Percentiles rank a stretch among this genome's conserved stretches.
Evolutionary conservation across 2,888 invertebrate species (phyloP).

Genomic region (Chymomyza amoena): DNA sequence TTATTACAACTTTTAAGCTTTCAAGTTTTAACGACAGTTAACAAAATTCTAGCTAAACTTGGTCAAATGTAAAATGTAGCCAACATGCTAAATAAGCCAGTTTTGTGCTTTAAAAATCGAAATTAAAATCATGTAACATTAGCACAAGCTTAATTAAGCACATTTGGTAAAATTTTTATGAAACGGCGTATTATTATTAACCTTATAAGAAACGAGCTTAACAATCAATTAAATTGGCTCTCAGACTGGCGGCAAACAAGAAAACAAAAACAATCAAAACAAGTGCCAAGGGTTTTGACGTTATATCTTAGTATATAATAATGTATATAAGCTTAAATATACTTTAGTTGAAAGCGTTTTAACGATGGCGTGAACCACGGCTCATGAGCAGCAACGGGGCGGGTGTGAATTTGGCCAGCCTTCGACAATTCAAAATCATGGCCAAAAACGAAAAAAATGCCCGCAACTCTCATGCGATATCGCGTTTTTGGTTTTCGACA

Average conservation of each 20-base stretch:
- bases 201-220: background rate
- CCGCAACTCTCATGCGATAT: conserved; percentile 61
- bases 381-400: background rate
- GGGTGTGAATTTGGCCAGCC: background rate
- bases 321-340: background rate
- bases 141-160: background rate
- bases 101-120: no score
- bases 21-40: background rate
- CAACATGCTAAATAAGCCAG: background rate
- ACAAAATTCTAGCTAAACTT: background rate
- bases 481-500: conserved; percentile 57
- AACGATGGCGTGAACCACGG: background rate
- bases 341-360: background rate
- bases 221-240: conserved; percentile 45
- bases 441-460: conserved; percentile 45
- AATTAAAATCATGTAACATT: background rate
- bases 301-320: background rate
- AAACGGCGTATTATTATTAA: background rate
- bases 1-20: background rate
- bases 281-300: conserved; percentile 23
- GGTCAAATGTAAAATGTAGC: background rate
- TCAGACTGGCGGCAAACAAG: conserved; percentile 19
- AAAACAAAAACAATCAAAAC: conserved; percentile 18
- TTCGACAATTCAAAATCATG: conserved; percentile 63
- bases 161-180: background rate